phyloP scores from a whole-genome alignment of 2,888 invertebrate genomes.

The Lasioglossum lativentre region DNA sequence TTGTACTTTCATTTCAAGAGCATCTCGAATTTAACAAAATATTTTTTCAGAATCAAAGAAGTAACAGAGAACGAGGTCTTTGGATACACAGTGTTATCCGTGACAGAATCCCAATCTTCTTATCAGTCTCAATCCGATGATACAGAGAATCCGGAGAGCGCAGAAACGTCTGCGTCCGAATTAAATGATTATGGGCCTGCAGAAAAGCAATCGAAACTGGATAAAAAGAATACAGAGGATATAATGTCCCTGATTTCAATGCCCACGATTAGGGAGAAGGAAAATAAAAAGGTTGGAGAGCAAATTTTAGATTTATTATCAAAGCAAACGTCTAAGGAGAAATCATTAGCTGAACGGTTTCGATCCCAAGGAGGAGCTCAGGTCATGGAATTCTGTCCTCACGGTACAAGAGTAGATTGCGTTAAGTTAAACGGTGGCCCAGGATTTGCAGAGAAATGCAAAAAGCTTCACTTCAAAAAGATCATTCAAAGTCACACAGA shows the following conservation, averaged over 20 bases:
- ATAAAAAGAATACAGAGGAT: constrained; percentile 81
- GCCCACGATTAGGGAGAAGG: constrained; percentile 97
- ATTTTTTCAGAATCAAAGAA: constrained; percentile 79
- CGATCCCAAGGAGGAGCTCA: constrained; percentile 97
- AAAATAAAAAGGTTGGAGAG: constrained; percentile 97
- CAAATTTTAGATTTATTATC: constrained; percentile 97
- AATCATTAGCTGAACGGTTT: constrained; percentile 97
- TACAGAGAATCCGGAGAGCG: constrained; percentile 76
- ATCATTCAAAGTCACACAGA: constrained; percentile 98
- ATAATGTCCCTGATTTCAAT: constrained; percentile 93
- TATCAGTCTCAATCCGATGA: constrained; percentile 74
- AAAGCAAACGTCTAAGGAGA: constrained; percentile 98
- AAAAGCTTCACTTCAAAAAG: constrained; percentile 97
- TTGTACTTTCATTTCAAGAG: background rate
- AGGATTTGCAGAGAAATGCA: constrained; percentile 88
- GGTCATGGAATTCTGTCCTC: constrained; percentile 98
- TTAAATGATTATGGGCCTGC: constrained; percentile 74
- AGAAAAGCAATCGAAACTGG: constrained; percentile 80
- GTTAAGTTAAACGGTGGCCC: constrained; percentile 81
- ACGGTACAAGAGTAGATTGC: constrained; percentile 97
- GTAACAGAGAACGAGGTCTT: constrained; percentile 82
- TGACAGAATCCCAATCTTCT: constrained; percentile 76
- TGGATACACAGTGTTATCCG: constrained; percentile 81
- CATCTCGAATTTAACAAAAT: constrained; percentile 15
- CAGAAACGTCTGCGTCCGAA: constrained; percentile 76